Evolutionary conservation across 2,113 vertebrate genomes (phyloP).

Genomic region (Tricholaema leucomelas): DNA sequence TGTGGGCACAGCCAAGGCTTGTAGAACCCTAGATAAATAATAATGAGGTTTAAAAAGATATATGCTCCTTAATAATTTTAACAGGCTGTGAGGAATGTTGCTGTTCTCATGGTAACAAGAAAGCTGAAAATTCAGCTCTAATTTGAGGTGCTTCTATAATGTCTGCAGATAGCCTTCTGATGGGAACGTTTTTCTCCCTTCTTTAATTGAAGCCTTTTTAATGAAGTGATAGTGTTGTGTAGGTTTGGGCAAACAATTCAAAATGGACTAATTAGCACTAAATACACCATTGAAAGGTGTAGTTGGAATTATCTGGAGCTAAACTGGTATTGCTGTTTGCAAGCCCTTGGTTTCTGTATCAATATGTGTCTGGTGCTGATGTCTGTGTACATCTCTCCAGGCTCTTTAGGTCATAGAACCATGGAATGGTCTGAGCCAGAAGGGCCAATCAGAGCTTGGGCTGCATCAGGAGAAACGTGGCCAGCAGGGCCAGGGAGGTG

Average conservation of each 20-base stretch:
- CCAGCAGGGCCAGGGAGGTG: too few species aligned
- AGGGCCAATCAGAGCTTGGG: too few species aligned
- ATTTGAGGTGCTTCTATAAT: constrained; percentile 48
- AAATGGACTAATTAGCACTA: constrained; percentile 44
- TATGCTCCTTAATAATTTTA: constrained; percentile 72
- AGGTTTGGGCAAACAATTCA: constrained; percentile 46
- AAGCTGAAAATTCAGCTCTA: constrained; percentile 56
- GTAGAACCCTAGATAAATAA: constrained; percentile 63
- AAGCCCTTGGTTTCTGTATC: background rate
- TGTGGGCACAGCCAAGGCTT: constrained; percentile 30
- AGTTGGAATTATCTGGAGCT: background rate
- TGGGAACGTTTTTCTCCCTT: constrained; percentile 23
- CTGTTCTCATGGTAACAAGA: constrained; percentile 77
- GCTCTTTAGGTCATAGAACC: background rate
- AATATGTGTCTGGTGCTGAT: background rate
- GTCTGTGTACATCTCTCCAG: background rate
- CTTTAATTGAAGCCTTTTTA: constrained; percentile 62
- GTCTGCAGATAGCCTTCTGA: constrained; percentile 38
- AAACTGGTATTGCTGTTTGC: background rate
- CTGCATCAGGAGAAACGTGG: too few species aligned
- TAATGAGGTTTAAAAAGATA: constrained; percentile 61
- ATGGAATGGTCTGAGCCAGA: too few species aligned
- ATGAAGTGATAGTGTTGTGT: constrained; percentile 25
- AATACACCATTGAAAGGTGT: background rate
- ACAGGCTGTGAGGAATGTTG: constrained; percentile 46